Evolutionary conservation across 2,113 vertebrate genomes (phyloP), one percentile per base, ranked within the genome.

Genomic region (Platichthys stellatus): DNA sequence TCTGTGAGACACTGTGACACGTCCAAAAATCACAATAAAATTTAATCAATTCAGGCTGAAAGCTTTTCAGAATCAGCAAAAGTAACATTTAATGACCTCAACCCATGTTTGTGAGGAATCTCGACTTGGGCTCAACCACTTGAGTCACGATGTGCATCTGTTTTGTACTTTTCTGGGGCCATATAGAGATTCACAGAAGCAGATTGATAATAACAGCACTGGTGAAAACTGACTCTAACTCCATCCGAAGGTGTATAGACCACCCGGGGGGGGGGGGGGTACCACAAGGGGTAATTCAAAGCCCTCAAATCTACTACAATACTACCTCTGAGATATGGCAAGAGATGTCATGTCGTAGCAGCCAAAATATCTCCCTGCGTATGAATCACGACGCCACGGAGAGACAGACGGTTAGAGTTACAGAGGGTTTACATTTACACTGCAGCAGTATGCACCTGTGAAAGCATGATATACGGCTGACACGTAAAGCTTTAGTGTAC

Each of bases 351-450:
- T 61, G 47, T 43, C 70, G 63, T 47, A 51, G 51, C 10, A 47
- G 64, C 78, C n/a, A 56, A 53, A 62, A 81, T 62, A 74, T 35
- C 61, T 76, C 28, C 53, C 40, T 56, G 51, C 49, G 63, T 23
- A 76, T 75, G 77, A 66, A 78, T 80, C 74, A 72, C 63, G 49
- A 23, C 68, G 66, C 28, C 56, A 54, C 62, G 67, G 74, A 38
- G 69, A 63, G 75, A 51, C 69, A 47, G 63, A 23, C 5, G n/a
- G 71, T 35, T 82, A 65, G 59, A 43, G 63, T 89, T 87, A 72
- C 69, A 69, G 1, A 0, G 49, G 67, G 54, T 78, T 76, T 82
- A 74, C 64, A 63, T 76, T 82, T 74, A 83, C 84, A 51, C 47
- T 23, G 31, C 49, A 24, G 24, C 26, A 45, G 72, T 66, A 15